Conservation (phyloP, 2,113 vertebrate genomes). For the Panurus biarmicus region DNA sequence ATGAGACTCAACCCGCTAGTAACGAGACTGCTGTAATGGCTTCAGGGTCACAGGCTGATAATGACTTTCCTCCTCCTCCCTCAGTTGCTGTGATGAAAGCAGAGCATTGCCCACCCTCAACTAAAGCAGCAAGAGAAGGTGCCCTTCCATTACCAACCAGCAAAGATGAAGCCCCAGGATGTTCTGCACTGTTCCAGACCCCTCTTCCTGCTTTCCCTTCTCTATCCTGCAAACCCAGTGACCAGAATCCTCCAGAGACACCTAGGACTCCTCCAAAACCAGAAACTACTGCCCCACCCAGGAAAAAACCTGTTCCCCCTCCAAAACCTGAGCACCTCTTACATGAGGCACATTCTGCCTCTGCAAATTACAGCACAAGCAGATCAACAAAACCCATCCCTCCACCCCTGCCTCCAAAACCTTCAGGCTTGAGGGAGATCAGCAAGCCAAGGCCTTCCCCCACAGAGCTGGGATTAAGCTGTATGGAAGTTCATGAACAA, state of each 20-base stretch:
- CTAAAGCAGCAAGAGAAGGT: slow-evolving; percentile 31
- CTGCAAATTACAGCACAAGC: neutral
- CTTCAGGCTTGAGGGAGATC: neutral
- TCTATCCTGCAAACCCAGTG: slow-evolving; percentile 29
- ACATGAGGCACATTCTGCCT: neutral
- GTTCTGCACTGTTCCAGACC: slow-evolving; percentile 35
- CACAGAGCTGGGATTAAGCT: neutral
- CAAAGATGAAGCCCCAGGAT: slow-evolving; percentile 60
- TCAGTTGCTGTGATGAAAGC: slow-evolving; percentile 70
- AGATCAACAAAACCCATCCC: neutral
- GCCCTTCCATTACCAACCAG: neutral
- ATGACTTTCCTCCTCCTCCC: slow-evolving; percentile 76
- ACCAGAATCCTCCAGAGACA: slow-evolving; percentile 56
- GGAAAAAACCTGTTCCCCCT: slow-evolving; percentile 63
- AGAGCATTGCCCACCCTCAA: slow-evolving; percentile 32
- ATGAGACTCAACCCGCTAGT: slow-evolving; percentile 21
- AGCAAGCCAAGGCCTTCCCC: neutral
- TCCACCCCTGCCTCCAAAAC: neutral
- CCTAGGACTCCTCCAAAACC: slow-evolving; percentile 68
- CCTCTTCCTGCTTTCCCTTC: neutral
- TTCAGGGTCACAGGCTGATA: slow-evolving; percentile 53
- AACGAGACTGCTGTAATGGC: slow-evolving; percentile 36
- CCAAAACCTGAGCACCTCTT: slow-evolving; percentile 66
- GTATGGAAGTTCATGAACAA: neutral
- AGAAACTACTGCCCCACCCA: slow-evolving; percentile 35